These are phyloP conservation scores for Drosophila repletoides DNA, from an alignment of 1,140 invertebrate species.

Conservation along the genomic window DNA sequence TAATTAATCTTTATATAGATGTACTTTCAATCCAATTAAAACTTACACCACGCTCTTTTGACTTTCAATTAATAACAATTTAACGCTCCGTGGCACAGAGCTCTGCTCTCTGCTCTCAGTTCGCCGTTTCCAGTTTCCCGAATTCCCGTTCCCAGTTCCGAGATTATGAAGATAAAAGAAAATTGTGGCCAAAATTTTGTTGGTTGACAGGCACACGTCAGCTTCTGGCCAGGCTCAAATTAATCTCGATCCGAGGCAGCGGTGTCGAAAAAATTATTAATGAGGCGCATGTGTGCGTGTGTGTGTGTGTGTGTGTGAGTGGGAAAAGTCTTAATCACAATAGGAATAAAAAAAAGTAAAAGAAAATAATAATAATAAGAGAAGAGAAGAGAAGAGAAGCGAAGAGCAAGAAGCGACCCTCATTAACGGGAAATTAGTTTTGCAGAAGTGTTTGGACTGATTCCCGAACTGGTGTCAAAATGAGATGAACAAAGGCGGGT, in stretches of 20 bases:
- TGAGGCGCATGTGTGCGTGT: conserved; percentile 61
- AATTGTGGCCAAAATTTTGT: conserved; percentile 36
- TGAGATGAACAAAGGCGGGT: conserved; percentile 41
- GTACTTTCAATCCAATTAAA: conserved; percentile 66
- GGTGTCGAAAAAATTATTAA: conserved; percentile 63
- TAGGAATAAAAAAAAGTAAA: too few relatives aligned
- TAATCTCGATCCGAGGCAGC: conserved; percentile 63
- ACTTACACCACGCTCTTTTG: conserved; percentile 54
- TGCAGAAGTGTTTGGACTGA: conserved; percentile 49
- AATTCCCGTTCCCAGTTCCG: not conserved
- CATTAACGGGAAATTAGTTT: conserved; percentile 81
- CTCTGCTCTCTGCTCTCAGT: not conserved
- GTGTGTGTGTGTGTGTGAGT: conserved; percentile 22
- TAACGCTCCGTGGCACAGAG: conserved; percentile 44
- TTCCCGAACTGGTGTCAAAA: conserved; percentile 52
- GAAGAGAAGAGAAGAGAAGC: conserved; percentile 15
- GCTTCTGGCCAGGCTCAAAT: conserved; percentile 57
- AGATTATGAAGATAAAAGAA: conserved; percentile 64
- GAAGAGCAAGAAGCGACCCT: conserved; percentile 55
- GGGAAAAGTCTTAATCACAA: conserved; percentile 65
- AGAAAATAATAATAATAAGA: too few relatives aligned
- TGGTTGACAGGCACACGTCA: conserved; percentile 76
- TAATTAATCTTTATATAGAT: conserved; percentile 39
- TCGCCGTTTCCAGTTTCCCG: not conserved
- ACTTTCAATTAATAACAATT: conserved; percentile 82